Evolutionary conservation across 2,888 invertebrate species (phyloP).

Genomic region (Homarus gammarus): DNA sequence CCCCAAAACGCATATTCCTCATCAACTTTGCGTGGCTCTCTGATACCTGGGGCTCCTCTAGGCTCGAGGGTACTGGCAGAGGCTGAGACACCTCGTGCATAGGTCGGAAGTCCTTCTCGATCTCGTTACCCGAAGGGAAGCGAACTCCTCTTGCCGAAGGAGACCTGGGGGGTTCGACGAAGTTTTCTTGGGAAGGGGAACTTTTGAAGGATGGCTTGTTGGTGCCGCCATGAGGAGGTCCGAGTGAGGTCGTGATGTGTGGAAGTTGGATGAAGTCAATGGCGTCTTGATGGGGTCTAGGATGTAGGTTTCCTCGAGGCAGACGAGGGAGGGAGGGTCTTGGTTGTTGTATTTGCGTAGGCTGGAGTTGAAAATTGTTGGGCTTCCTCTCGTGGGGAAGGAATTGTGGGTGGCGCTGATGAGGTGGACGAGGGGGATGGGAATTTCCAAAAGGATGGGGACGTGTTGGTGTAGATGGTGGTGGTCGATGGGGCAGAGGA

Average conservation of each 20-base stretch:
- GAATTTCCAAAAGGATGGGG: background rate
- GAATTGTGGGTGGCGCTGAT: background rate
- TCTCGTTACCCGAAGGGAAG: conserved; percentile 25
- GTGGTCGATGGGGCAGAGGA: background rate
- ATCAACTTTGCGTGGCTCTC: conserved; percentile 71
- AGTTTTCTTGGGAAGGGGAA: background rate
- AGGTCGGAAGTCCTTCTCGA: conserved; percentile 22
- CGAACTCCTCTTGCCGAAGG: background rate
- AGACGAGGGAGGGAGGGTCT: background rate
- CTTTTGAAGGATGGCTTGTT: background rate
- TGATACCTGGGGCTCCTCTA: conserved; percentile 30
- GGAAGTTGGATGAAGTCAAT: background rate
- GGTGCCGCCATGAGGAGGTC: background rate
- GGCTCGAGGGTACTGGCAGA: conserved; percentile 38
- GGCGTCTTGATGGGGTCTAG: background rate
- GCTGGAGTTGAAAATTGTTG: background rate
- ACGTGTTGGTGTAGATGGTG: background rate
- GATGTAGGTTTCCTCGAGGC: background rate
- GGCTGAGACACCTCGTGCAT: conserved; percentile 62
- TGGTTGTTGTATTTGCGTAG: background rate
- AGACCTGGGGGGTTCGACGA: background rate
- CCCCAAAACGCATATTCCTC: conserved; percentile 64
- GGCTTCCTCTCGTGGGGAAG: background rate
- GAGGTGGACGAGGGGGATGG: background rate
- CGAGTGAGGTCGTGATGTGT: background rate